Evolutionary conservation across 1,140 invertebrate genomes (phyloP).

Genomic region (Leptinotarsa defecta): DNA sequence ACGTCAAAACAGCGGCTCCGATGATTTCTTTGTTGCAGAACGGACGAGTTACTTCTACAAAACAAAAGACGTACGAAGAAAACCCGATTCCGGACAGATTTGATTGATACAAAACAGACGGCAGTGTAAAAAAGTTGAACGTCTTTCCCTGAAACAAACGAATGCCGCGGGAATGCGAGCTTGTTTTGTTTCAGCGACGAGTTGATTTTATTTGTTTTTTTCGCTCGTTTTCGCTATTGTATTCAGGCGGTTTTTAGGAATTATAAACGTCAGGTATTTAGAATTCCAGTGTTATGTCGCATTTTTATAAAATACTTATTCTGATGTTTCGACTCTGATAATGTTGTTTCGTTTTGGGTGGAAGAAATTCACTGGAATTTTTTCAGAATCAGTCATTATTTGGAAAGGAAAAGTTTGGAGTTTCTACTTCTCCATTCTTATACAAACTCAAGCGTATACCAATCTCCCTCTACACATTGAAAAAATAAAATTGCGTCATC

Average conservation of each 20-base stretch:
- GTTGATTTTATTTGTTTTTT: constrained; percentile 41
- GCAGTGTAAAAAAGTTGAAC: constrained; percentile 47
- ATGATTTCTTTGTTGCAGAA: constrained; percentile 51
- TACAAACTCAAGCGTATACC: too few relatives aligned
- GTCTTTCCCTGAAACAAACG: constrained; percentile 45
- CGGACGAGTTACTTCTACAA: constrained; percentile 38
- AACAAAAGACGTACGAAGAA: constrained; percentile 38
- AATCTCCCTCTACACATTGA: too few relatives aligned
- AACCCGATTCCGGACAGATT: constrained; percentile 40
- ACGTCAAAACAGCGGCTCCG: constrained; percentile 48
- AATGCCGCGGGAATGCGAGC: constrained; percentile 49
- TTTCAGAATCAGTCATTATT: too few relatives aligned
- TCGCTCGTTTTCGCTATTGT: constrained; percentile 45
- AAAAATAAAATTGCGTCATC: too few relatives aligned
- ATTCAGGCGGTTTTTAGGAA: constrained; percentile 47
- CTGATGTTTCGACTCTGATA: constrained; percentile 26
- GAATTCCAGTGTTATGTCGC: constrained; percentile 46
- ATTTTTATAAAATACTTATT: constrained; percentile 40
- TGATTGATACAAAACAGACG: constrained; percentile 54
- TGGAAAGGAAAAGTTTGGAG: too few relatives aligned
- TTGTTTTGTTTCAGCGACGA: constrained; percentile 43
- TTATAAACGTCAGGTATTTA: constrained; percentile 47
- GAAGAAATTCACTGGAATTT: too few relatives aligned
- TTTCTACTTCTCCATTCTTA: too few relatives aligned
- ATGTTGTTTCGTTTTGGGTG: not conserved